Evolutionary conservation across 2,888 invertebrate species (phyloP), one percentile per base, ranked within the genome.

Genomic region (Aplocera efformata): DNA sequence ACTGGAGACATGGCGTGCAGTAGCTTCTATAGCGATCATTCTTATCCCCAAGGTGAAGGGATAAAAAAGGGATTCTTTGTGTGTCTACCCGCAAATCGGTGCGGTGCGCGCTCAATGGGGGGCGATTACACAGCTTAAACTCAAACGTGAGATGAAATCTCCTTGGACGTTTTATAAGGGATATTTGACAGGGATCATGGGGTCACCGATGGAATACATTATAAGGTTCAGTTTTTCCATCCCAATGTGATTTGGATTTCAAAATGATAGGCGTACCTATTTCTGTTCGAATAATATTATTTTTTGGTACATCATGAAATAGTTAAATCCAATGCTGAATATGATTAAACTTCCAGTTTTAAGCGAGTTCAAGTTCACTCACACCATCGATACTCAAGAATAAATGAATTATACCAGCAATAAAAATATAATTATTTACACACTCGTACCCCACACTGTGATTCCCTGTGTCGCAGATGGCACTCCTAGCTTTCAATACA

Each of bases 21-120:
- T 17, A 66, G 66, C 66, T 10, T 10, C 29, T 29, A 13, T 20
- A 26, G 26, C 10, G 7, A 10, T 17, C 2, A 17, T 17, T 17
- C 13, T 17, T 3, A 30, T 43, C 51, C 52, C 42, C 35, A 45
- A 43, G 51, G 50, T 50, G 47, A 52, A 73, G 73, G 82, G 81
- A 81, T 83, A 79, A 81, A 80, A 79, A 78, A 77, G 77, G 73
- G 75, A 72, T 75, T 75, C 70, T 76, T 79, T 75, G 72, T 70
- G 73, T 74, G 79, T 78, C 80, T 74, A 77, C 75, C 72, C 79
- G 69, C 75, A 79, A 80, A 84, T 79, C 78, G 72, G 56, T 57
- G 65, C 57, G 67, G 63, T 60, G 58, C 60, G 58, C 65, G 62
- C 71, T 72, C 72, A 67, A 76, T 72, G 62, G 71, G 71, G 68